Evolutionary conservation across 2,888 invertebrate genomes (phyloP).

Genomic region (Troilus luridus): DNA sequence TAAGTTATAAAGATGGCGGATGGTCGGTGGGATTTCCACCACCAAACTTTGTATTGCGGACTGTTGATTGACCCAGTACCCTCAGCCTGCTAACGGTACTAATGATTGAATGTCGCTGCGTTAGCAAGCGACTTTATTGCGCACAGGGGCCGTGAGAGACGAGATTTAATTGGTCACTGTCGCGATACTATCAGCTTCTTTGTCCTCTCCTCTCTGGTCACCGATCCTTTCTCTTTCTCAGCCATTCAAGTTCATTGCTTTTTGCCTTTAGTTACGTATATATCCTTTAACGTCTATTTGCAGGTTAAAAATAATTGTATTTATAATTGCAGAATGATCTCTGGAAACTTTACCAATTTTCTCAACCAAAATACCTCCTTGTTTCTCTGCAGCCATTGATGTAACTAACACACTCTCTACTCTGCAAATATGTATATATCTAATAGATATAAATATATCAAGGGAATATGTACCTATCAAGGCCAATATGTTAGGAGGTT

Average conservation of each 20-base stretch:
- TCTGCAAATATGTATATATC: too few relatives aligned
- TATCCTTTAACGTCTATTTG: not conserved
- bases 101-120: conserved; percentile 13
- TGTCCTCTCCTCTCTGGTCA: conserved; percentile 29
- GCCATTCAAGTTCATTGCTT: not conserved
- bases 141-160: conserved; percentile 46
- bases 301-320: too few relatives aligned
- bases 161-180: conserved; percentile 34
- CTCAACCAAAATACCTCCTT: too few relatives aligned
- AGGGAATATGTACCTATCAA: too few relatives aligned
- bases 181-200: conserved; percentile 40
- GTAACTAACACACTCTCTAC: too few relatives aligned
- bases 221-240: conserved; percentile 42
- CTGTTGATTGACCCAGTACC: not conserved
- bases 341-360: too few relatives aligned
- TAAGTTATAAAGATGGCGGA: not conserved
- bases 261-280: not conserved
- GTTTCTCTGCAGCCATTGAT: too few relatives aligned
- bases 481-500: too few relatives aligned
- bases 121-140: conserved; percentile 29
- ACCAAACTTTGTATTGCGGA: not conserved
- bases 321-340: too few relatives aligned
- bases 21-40: not conserved
- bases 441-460: too few relatives aligned
- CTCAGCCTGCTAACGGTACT: not conserved